Base-by-base conservation (phyloP, 2,888 invertebrate species). In the Phorcus lineatus region DNA sequence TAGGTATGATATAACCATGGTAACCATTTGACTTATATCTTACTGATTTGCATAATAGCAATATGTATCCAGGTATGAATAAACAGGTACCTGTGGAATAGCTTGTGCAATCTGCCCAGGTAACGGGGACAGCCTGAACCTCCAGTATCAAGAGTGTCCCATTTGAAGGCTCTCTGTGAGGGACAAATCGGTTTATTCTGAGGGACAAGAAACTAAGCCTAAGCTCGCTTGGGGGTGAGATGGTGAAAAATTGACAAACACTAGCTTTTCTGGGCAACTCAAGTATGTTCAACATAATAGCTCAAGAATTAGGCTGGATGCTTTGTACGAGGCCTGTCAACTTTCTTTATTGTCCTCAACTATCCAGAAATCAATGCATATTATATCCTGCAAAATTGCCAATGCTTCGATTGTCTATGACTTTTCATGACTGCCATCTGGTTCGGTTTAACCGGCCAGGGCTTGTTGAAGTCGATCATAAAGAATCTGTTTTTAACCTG, bases 211-310 rank as follows among this genome's bases (percentile, higher is more conserved):
- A 2, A 28, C 28, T 36, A 31, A 36, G 70, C 40, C 70, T 70
- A 36, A 70, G 70, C 70, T 36, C 17, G 11, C 16, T 40, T 31
- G 70, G 28, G 28, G 36, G 28, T 67, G 70, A 70, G 70, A 40
- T 36, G 28, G 70, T 31, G 70, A 70, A 70, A 70, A 70, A 70
- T 70, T 70, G 70, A 70, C 70, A 70, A 70, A 70, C 70, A 70
- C 70, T 70, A 70, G 70, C 70, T 70, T 70, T 70, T 70, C 70
- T 70, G 70, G 70, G 70, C 70, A 70, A 70, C 70, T 70, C 70
- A 70, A 70, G 70, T 70, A 70, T 70, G 70, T 31, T 28, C 13
- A 19, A 36, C 19, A 70, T 70, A 70, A 70, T 70, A 70, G 70
- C 40, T 19, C 19, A 19, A 31, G 70, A 70, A 70, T 70, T 70